phyloP scores from a whole-genome alignment of 92 coral and sea anemone genomes.

The Nematostella vectensis region DNA sequence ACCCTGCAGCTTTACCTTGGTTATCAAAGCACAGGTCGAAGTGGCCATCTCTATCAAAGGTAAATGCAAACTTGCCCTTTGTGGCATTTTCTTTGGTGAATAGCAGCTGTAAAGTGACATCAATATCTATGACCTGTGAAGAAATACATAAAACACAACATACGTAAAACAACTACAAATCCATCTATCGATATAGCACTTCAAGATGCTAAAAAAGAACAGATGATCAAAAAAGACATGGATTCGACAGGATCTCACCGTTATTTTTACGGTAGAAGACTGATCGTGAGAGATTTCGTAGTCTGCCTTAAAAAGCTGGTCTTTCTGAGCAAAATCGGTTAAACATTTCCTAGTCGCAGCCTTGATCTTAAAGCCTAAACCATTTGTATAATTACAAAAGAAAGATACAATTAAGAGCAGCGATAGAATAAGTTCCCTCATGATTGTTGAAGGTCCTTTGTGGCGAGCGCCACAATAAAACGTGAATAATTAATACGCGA shows the following conservation, averaged over 20 bases:
- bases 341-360: constrained; percentile 20
- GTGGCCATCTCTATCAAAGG: constrained; percentile 93
- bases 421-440: not conserved
- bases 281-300: constrained; percentile 23
- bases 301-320: constrained; percentile 20
- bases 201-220: not conserved
- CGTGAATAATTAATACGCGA: too few species aligned
- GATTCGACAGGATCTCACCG: too few species aligned
- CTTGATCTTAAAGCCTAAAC: constrained; percentile 13
- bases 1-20: too few species aligned
- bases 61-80: constrained; percentile 92
- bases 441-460: too few species aligned
- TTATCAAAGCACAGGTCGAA: constrained; percentile 84
- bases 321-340: constrained; percentile 17
- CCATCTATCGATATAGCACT: not conserved
- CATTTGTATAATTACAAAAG: not conserved
- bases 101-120: constrained; percentile 41
- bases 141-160: not conserved
- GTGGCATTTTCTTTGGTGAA: constrained; percentile 85
- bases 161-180: not conserved
- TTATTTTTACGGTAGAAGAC: constrained; percentile 12
- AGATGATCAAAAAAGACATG: too few species aligned
- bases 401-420: not conserved
- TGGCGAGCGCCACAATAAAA: too few species aligned
- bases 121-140: constrained; percentile 15